These are phyloP conservation scores for Proteles cristata DNA, from an alignment of 2,113 vertebrate genomes.

Conservation along the genomic window DNA sequence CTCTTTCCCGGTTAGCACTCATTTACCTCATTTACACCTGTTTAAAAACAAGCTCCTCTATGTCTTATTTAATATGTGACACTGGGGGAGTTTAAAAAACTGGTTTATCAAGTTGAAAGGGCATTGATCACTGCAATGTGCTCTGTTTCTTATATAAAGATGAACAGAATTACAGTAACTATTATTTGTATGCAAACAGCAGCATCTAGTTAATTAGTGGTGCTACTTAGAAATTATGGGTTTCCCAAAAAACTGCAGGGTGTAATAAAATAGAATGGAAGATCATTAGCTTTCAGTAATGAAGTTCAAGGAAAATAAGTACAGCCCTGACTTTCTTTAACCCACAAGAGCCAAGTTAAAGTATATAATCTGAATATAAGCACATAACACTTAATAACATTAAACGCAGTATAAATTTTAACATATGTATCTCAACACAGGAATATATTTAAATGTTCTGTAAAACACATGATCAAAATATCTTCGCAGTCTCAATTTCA, in stretches of 20 bases:
- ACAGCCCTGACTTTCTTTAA: slow-evolving; percentile 43
- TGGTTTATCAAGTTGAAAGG: slow-evolving; percentile 28
- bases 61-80: slow-evolving; percentile 42
- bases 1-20: neutral
- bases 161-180: slow-evolving; percentile 71
- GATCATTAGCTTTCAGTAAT: slow-evolving; percentile 78
- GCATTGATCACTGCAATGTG: slow-evolving; percentile 31
- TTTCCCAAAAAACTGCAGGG: slow-evolving; percentile 81
- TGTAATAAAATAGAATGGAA: slow-evolving; percentile 79
- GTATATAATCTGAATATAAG: neutral
- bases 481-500: neutral
- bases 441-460: neutral
- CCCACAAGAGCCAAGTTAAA: slow-evolving; percentile 54
- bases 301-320: slow-evolving; percentile 70
- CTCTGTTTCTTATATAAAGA: slow-evolving; percentile 64
- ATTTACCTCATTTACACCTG: neutral
- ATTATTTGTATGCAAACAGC: slow-evolving; percentile 80
- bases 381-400: neutral
- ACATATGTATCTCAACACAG: neutral
- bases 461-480: neutral
- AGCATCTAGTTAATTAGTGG: slow-evolving; percentile 79
- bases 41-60: slow-evolving; percentile 16
- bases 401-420: neutral
- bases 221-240: slow-evolving; percentile 81
- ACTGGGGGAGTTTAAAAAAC: neutral